Evolutionary conservation across 2,797 vertebrate species (phyloP), one percentile per base, ranked within the genome.

Genomic region (Selene dorsalis): DNA sequence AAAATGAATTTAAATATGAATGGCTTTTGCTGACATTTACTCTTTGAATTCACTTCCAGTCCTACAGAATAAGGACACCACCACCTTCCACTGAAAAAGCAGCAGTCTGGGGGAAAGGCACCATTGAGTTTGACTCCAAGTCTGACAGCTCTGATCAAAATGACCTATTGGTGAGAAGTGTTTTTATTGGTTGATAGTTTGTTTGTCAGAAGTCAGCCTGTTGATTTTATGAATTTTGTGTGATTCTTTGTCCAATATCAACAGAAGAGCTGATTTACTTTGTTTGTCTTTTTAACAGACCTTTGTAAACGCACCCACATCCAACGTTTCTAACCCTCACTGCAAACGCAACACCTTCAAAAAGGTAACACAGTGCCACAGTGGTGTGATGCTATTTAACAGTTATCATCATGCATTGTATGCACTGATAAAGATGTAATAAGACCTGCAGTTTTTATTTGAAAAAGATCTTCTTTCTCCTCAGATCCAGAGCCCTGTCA

Each of bases 111-210:
- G 93, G 87, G 70, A 97, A 94, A 89, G 90, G 84, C 68, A 43
- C 89, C 56, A 73, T 98, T 18, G 94, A 95, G 43, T 90, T 98
- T 82, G 97, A 98, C 77, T 68, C 91, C 67, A 96, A 94, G 70
- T 97, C 97, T 38, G 97, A 99, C 85, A 97, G 95, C 91, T 98
- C 98, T n/a, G 96, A 97, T 55, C 91, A 92, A 60, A 89, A 81
- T 26, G 97, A 97, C 90, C 87, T 97, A 43, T 83, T 97, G 94
- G 97, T 99, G 95, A 91, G 84, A 79, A 53, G 1, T 45, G 32
- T 16, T 62, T 63, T 55, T 59, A 47, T 70, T 41, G 6, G 2
- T 47, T 63, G 12, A 32, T 32, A 10, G 6, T 73, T 52, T 28
- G 1, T 56, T 66, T 11, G 1, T 61, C 3, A 73, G 9, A 50